Evolutionary conservation across 2,113 vertebrate genomes (phyloP), one percentile per base, ranked within the genome.

Genomic region (Ictidomys tridecemlineatus): DNA sequence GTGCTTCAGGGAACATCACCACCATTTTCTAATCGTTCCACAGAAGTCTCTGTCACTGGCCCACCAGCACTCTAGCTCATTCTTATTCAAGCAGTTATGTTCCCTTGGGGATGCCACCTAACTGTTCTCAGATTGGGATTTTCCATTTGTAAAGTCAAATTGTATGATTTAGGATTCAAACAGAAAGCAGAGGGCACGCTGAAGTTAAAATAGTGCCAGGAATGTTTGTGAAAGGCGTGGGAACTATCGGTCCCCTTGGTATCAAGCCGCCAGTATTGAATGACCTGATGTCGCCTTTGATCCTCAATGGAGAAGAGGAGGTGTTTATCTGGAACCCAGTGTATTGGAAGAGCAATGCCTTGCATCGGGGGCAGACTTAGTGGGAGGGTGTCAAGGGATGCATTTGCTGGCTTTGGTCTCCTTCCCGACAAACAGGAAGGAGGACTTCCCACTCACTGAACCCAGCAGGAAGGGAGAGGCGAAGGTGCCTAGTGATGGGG

Each of bases 91-190:
- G 11, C 45, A 34, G 22, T 42, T 39, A 2, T n/a, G 4, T 61
- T 16, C 45, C 39, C 8, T 58, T 77, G 34, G 37, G 17, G n/a
- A 63, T n/a, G 13, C 4, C 76, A 45, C 42, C 7, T 85, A 56
- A 28, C 26, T 78, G 51, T 65, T 26, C 28, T 95, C 61, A n/a
- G 18, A 70, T 72, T 78, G 32, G 39, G 12, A 56, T 73, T 95
- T 84, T 78, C 32, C 51, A 80, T 39, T 51, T 94, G 30, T 32
- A 53, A 93, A 91, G 32, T 30, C 63, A 65, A 84, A 78, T 72
- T 32, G 5, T 26, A 16, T 87, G 61, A 32, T 26, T 53, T 77
- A 94, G 48, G 73, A 63, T 70, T 73, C 61, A n/a, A 77, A 67
- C 39, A 72, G 48, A 76, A 85, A 83, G 7, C n/a, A 70, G 70